Percentiles rank a stretch among this genome's conserved stretches.
phyloP scores from a whole-genome alignment of 2,888 invertebrate genomes.

The Choristoneura rosaceana region DNA sequence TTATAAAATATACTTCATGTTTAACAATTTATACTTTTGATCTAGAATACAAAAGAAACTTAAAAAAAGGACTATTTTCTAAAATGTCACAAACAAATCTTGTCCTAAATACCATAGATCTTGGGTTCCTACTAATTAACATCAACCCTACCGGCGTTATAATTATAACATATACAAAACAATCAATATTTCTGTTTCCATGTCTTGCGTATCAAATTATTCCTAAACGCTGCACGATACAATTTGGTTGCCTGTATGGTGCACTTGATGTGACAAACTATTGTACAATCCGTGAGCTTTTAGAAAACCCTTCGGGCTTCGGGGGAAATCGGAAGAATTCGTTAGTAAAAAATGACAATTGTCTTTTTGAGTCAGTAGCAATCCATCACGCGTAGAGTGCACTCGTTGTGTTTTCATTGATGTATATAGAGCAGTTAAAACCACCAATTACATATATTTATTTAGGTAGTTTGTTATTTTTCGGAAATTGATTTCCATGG shows the following conservation, averaged over 20 bases:
- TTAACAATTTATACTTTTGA: conserved; percentile 75
- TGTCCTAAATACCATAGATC: conserved; percentile 56
- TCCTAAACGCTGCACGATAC: conserved; percentile 34
- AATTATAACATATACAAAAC: conserved; percentile 40
- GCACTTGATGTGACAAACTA: conserved; percentile 63
- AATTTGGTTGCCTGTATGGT: conserved; percentile 43
- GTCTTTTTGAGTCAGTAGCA: no score
- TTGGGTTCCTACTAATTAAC: conserved; percentile 49
- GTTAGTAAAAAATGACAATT: no score
- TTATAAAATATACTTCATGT: conserved; percentile 71
- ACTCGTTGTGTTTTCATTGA: no score
- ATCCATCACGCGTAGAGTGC: no score
- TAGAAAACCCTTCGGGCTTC: no score
- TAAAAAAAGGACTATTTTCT: conserved; percentile 61
- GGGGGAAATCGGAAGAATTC: no score
- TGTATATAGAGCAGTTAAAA: no score
- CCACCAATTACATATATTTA: no score
- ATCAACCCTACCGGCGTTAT: conserved; percentile 36
- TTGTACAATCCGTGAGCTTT: no score
- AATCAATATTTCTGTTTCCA: conserved; percentile 37
- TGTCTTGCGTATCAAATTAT: conserved; percentile 34
- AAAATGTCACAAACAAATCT: conserved; percentile 69
- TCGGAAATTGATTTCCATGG: no score
- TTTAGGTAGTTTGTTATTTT: no score
- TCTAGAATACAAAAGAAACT: conserved; percentile 68